A percentile compares a stretch with the other conserved stretches of the same genome.
These are phyloP conservation scores for Ophiothrix spiculata DNA, from an alignment of 35 echinoderm and acorn worm species.

Conservation along the genomic window DNA sequence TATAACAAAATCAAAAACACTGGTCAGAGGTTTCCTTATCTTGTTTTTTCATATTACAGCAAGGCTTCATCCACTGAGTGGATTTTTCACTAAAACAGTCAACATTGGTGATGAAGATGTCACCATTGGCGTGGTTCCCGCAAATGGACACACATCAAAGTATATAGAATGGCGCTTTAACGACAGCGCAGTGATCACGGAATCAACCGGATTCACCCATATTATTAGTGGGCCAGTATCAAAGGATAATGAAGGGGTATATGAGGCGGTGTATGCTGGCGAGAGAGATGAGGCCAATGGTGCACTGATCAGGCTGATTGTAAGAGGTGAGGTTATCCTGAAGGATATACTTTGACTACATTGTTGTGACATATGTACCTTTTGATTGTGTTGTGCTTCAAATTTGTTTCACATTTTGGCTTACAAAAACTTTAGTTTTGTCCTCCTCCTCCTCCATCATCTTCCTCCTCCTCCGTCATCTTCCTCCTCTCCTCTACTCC, in stretches of 20 bases:
- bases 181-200: too few relatives aligned
- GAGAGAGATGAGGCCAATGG: constrained; percentile 42
- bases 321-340: constrained; percentile 76
- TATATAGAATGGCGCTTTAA: too few relatives aligned
- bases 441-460: too few relatives aligned
- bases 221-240: constrained; percentile 40
- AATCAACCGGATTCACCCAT: too few relatives aligned
- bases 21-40: not conserved
- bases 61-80: not conserved
- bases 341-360: too few relatives aligned
- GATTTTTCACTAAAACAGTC: not conserved
- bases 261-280: constrained; percentile 41
- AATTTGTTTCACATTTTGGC: too few relatives aligned
- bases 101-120: not conserved
- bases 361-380: too few relatives aligned
- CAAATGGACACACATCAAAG: not conserved
- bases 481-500: too few relatives aligned
- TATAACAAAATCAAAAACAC: too few relatives aligned
- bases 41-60: not conserved
- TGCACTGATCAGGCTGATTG: constrained; percentile 53
- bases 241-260: constrained; percentile 38
- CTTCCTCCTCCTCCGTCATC: too few relatives aligned
- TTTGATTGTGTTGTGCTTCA: too few relatives aligned
- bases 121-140: not conserved
- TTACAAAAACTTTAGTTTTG: too few relatives aligned